Base-by-base conservation (phyloP, 2,888 invertebrate species). In the Carterocephalus palaemon region DNA sequence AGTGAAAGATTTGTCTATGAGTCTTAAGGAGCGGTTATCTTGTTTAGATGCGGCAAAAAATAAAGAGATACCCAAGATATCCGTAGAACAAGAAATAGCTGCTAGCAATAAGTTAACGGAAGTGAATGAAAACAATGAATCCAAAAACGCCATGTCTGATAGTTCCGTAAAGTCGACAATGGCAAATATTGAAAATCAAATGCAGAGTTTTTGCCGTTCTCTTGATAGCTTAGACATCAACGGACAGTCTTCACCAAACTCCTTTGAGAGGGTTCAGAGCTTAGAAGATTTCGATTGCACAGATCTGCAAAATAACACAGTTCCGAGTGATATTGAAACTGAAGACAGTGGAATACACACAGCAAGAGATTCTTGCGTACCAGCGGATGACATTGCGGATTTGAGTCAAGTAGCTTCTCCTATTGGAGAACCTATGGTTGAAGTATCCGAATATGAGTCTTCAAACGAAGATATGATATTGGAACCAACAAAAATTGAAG, bases 261-360 rank as follows among this genome's bases (percentile, higher is more conserved):
- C 89, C 3, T 90, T 90, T 56, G 90, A 90, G 56, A 85, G 91
- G 52, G 89, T 91, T 38, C 90, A 91, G 70, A 90, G 90, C 61
- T 75, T 91, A 48, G 90, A 91, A 72, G 91, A 90, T 56, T 85
- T 91, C 51, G 88, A 85, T 52, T 89, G 90, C 40, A 79, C 87
- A n/a, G 91, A 92, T 58, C 82, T 91, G 65, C 86, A 91, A 53
- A 84, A 83, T 51, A 84, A 82, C 49, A 83, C 82, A 22, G 89
- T 89, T 32, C 86, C 86, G 47, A 89, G 88, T 51, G 89, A 91
- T 56, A 91, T 90, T 28, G 93, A 92, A 70, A 89, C 91, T 24
- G 94, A 95, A 75, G 94, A 95, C 65, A 92, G 92, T 51, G 93
- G 93, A 2, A 92, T 93, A 51, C 94, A 94, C 57, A 92, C 93